Evolutionary conservation across 2,113 vertebrate species (phyloP), one percentile per base, ranked within the genome.

Genomic region (Kryptolebias marmoratus): DNA sequence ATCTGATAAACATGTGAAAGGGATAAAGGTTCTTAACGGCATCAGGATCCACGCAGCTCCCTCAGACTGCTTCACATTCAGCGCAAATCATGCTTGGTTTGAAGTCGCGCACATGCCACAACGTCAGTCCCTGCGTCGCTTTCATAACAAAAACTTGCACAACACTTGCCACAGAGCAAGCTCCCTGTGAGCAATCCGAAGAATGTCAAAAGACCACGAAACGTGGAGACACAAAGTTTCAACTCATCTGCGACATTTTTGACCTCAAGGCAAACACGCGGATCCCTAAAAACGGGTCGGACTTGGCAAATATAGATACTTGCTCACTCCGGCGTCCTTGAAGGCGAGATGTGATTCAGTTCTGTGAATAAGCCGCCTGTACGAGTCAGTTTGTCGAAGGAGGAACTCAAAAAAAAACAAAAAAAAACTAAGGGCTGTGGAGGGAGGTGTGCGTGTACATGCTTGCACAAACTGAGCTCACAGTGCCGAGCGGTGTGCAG

Each of bases 381-480:
- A 68, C 69, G 68, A 83, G 82, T 77, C 62, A 76, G 88, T 90
- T 91, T 90, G 79, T 87, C 71, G 58, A 91, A 89, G 89, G 88
- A 83, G 83, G 81, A 82, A 73, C 84, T 88, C 44, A 48, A 47
- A 77, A 63, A 64, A 52, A 18, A 31, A 32, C 7, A 42, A 28
- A 54, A 55, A 16, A 48, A 22, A 22, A 22, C 22, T 22, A 22
- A 22, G 22, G 44, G 22, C 76, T 67, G 81, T 54, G 65, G 14
- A 63, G 73, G 72, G 73, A 61, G 65, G 73, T 32, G 61, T 45
- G 58, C 64, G 66, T 7, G 58, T 48, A 62, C 55, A 50, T 6
- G 77, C 77, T 84, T 86, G 81, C 83, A 75, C 77, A 84, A 84
- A 88, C 1, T 11, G 30, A 7, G 52, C 79, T 77, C 68, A 92